phyloP scores from a whole-genome alignment of 2,888 invertebrate species.

The Tetramorium bicarinatum region DNA sequence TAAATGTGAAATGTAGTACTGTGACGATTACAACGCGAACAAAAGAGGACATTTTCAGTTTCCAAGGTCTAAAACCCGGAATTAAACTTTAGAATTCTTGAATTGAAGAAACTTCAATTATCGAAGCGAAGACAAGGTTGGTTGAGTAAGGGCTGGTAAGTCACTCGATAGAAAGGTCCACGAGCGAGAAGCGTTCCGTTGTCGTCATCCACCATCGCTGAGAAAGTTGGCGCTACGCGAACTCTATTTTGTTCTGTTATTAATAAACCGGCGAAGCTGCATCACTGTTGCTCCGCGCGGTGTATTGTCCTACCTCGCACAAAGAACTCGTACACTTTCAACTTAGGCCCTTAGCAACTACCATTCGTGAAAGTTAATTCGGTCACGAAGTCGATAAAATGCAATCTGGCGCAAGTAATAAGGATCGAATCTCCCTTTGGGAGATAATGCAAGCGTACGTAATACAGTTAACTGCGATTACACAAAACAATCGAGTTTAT shows the following conservation, averaged over 20 bases:
- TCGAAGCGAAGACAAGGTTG: conserved; percentile 14
- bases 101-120: conserved; percentile 49
- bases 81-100: conserved; percentile 41
- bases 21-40: conserved; percentile 23
- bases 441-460: conserved; percentile 26
- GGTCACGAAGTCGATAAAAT: conserved; percentile 44
- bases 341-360: conserved; percentile 45
- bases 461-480: conserved; percentile 31
- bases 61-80: conserved; percentile 24
- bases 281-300: conserved; percentile 12
- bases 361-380: conserved; percentile 47
- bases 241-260: conserved; percentile 62
- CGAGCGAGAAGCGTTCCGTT: conserved; percentile 45
- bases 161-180: conserved; percentile 33
- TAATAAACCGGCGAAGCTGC: conserved; percentile 58
- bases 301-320: conserved; percentile 51
- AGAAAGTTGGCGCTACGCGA: conserved; percentile 47
- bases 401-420: conserved; percentile 28
- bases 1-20: conserved; percentile 5
- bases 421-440: neutral
- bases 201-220: conserved; percentile 30
- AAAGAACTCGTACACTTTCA: conserved; percentile 61
- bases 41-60: conserved; percentile 33
- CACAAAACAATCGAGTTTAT: neutral
- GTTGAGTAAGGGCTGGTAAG: conserved; percentile 40